These are phyloP conservation scores for Lipotes vexillifer DNA, from an alignment of 2,113 vertebrate species.

Conservation along the genomic window DNA sequence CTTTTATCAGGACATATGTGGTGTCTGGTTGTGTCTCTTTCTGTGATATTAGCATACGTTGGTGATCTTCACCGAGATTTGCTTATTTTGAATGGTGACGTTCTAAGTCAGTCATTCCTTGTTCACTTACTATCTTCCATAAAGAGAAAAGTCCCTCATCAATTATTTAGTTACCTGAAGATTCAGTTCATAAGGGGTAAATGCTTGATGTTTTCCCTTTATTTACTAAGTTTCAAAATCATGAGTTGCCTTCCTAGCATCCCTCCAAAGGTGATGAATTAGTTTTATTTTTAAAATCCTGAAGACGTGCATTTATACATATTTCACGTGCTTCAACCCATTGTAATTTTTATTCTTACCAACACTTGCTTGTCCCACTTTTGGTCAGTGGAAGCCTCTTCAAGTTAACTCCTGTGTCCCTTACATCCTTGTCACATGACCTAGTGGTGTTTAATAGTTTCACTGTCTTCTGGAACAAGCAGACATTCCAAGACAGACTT, in stretches of 20 bases:
- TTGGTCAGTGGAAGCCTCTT: not conserved
- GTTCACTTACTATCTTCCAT: not conserved
- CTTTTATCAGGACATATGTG: not conserved
- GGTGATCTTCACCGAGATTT: not conserved
- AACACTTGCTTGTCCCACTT: not conserved
- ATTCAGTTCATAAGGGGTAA: not conserved
- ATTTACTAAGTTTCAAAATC: not conserved
- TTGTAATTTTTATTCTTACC: not conserved
- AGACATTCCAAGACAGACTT: not conserved
- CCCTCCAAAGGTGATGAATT: not conserved
- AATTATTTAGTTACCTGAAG: not conserved
- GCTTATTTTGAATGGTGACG: not conserved
- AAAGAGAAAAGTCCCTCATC: not conserved
- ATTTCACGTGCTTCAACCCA: not conserved
- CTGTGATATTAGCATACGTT: too few species aligned
- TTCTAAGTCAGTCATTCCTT: not conserved
- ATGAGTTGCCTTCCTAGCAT: not conserved
- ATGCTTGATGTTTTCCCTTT: not conserved
- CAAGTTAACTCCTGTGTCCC: not conserved
- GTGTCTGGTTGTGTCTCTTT: not conserved
- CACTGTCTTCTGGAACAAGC: not conserved
- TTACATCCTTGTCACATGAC: not conserved
- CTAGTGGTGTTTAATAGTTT: not conserved
- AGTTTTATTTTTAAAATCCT: not conserved
- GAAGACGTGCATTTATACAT: not conserved